These are phyloP conservation scores for Chlorops oryzae DNA, from an alignment of 1,140 invertebrate species.

Conservation along the genomic window DNA sequence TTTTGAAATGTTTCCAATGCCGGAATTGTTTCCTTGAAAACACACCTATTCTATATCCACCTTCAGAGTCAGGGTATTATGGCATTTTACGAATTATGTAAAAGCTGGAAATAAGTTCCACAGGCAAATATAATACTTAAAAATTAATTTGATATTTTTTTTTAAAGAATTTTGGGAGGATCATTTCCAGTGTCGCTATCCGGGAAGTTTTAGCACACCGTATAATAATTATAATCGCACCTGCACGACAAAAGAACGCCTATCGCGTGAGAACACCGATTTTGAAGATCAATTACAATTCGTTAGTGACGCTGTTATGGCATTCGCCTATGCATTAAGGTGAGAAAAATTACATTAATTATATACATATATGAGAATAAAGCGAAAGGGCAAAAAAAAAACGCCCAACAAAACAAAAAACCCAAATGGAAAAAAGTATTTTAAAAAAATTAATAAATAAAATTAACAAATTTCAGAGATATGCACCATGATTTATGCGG, in stretches of 20 bases:
- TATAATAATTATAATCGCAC: slow-evolving; percentile 69
- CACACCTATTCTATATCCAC: too few species aligned
- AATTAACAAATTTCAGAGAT: slow-evolving; percentile 59
- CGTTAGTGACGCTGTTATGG: slow-evolving; percentile 87
- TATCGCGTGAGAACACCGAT: slow-evolving; percentile 67
- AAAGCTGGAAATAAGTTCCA: too few species aligned
- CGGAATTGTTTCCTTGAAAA: too few species aligned
- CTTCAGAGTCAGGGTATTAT: too few species aligned
- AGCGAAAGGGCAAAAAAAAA: too few species aligned
- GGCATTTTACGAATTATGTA: too few species aligned
- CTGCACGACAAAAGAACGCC: slow-evolving; percentile 67
- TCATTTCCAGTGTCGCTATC: slow-evolving; percentile 79
- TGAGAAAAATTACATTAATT: slow-evolving; percentile 49
- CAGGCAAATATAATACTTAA: background rate
- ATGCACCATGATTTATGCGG: slow-evolving; percentile 79
- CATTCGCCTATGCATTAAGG: slow-evolving; percentile 82
- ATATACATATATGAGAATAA: too few species aligned
- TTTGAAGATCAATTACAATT: slow-evolving; percentile 89
- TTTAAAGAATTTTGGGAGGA: slow-evolving; percentile 86
- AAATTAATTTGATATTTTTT: background rate
- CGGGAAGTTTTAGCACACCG: slow-evolving; percentile 68
- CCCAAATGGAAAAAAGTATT: too few species aligned
- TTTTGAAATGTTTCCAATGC: too few species aligned
- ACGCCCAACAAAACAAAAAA: too few species aligned
- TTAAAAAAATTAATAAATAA: too few species aligned